Base-by-base conservation (phyloP, 2,113 vertebrate genomes). In the Lampris megalopsis region DNA sequence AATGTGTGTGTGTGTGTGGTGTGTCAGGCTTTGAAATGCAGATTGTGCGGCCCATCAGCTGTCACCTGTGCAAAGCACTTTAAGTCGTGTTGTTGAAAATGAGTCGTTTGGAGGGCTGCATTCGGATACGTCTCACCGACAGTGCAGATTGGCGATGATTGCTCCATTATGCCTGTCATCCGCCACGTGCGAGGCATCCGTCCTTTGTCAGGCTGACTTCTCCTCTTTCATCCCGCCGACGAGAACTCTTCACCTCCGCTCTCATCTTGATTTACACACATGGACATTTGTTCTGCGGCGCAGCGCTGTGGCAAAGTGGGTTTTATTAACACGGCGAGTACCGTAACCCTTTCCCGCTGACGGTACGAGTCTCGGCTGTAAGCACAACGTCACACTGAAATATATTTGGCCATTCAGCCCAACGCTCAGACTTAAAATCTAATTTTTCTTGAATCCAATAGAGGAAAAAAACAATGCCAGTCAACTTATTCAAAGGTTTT, bases 31-130 rank as follows among this genome's bases (percentile, higher is more conserved):
- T 92, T 93, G 91, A 91, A 91, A 92, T 90, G 88, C 91, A 94
- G 92, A 94, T 93, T 82, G 62, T 36, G 48, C 38, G 77, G 86
- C 79, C 83, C 71, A 79, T 93, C 83, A 82, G 83, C 88, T 84
- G 88, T 93, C 93, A 94, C 92, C 93, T 93, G 92, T 90, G 62
- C 75, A 79, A 69, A 80, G 88, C 90, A 86, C 92, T 92, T 86
- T 73, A 88, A 83, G 75, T 83, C 82, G 74, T 70, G 86, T 72
- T 69, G 75, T 87, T 68, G 81, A 86, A 24, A 86, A 85, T 66
- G 86, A 90, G 82, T 68, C 81, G 87, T 75, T 88, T 81, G 80
- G 82, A 82, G 83, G 75, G 77, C 76, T 71, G 43, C 80, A 70
- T 77, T 85, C 84, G 86, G 90, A 90, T 88, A 84, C 65, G 82